Conservation (phyloP, 2,113 vertebrate species). For the Scortum barcoo region DNA sequence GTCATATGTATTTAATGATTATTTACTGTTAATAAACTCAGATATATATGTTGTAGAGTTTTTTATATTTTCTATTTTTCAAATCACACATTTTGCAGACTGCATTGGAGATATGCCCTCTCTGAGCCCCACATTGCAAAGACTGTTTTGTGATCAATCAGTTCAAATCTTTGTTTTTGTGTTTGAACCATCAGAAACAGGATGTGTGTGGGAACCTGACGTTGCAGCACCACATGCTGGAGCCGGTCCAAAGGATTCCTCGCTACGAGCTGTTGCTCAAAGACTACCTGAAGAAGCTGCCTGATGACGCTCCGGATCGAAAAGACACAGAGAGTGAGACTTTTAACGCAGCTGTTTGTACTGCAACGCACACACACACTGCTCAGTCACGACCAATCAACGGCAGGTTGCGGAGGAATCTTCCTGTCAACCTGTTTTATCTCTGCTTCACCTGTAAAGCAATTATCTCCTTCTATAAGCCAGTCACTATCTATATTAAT, state of each 20-base stretch:
- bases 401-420: neutral
- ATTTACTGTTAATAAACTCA: neutral
- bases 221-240: conserved; percentile 97
- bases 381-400: neutral
- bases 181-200: conserved; percentile 87
- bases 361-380: neutral
- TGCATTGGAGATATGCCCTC: neutral
- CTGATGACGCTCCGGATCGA: conserved; percentile 89
- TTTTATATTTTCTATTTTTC: neutral
- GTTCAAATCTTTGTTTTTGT: conserved; percentile 14
- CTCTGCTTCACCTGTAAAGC: neutral
- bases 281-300: conserved; percentile 97
- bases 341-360: neutral
- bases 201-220: conserved; percentile 96
- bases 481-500: neutral
- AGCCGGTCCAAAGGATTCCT: conserved; percentile 96
- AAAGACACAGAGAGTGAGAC: conserved; percentile 95
- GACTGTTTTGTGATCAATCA: neutral
- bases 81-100: neutral
- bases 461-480: neutral
- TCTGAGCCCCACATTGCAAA: neutral
- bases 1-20: neutral
- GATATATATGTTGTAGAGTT: neutral
- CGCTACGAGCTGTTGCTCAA: conserved; percentile 96
- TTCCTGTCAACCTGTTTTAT: conserved; percentile 1